Evolutionary conservation across 1,140 invertebrate species (phyloP).

Genomic region (Agraylea sexmaculata): DNA sequence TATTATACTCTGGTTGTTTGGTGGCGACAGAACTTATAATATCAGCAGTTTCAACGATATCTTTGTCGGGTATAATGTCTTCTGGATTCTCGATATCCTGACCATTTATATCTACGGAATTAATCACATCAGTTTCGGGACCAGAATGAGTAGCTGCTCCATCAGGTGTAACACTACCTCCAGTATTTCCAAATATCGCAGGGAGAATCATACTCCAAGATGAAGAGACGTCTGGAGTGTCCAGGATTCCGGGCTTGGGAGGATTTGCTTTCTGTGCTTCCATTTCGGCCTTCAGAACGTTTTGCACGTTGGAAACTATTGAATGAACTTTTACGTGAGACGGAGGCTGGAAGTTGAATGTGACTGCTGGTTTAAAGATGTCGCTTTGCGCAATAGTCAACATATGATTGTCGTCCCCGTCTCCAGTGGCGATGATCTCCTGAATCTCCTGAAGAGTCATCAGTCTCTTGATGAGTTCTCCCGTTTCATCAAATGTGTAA

Average conservation of each 20-base stretch:
- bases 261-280: constrained; percentile 51
- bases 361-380: constrained; percentile 30
- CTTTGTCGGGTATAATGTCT: no score
- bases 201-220: constrained; percentile 72
- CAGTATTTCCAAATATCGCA: constrained; percentile 59
- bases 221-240: constrained; percentile 56
- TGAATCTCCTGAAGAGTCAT: constrained; percentile 77
- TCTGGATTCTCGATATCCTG: constrained; percentile 6
- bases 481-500: constrained; percentile 70
- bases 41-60: no score
- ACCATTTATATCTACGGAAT: constrained; percentile 23
- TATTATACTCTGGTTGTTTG: no score
- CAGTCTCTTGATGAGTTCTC: constrained; percentile 64
- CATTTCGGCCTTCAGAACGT: constrained; percentile 65
- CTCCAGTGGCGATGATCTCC: constrained; percentile 65
- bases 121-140: constrained; percentile 44
- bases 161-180: constrained; percentile 46
- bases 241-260: constrained; percentile 41
- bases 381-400: constrained; percentile 39
- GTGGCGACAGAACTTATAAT: no score
- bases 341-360: constrained; percentile 34
- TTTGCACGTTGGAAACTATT: constrained; percentile 69
- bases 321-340: constrained; percentile 59
- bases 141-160: constrained; percentile 40
- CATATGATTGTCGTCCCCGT: constrained; percentile 45